Evolutionary conservation across 2,888 invertebrate genomes (phyloP), one percentile per base, ranked within the genome.

Genomic region (Trissoscelio sp.): DNA sequence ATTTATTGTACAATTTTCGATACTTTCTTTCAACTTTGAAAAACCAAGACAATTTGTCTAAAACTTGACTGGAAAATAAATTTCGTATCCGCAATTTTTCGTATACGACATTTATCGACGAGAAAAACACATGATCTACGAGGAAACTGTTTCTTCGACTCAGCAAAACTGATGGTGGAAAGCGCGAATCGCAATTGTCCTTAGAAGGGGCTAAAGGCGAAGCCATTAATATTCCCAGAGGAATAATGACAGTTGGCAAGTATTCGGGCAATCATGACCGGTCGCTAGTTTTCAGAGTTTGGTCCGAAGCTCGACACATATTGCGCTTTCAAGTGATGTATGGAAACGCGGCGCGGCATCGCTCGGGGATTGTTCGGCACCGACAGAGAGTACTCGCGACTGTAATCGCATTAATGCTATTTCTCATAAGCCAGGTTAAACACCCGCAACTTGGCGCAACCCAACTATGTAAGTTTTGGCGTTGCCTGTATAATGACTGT

Each of bases 341-440:
- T 69, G 39, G n/a, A 46, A 28, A 53, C 44, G 16, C 6, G 22
- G 34, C 37, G 58, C 34, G 51, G 44, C 62, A 51, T 16, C 34
- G 55, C 46, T 37, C 7, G 14, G 12, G 66, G 12, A 75, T 67
- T 39, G 48, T 58, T n/a, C 58, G n/a, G 28, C 46, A 34, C 6
- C 14, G 31, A 22, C 16, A 39, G 14, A 31, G 44, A 1, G n/a
- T 57, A 20, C 55, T 22, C 57, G 28, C 39, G 37, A 57, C 31
- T 60, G 53, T 77, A 77, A 69, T 77, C 20, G 44, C 53, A 24
- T 67, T 77, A 67, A 77, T 69, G 53, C 60, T 34, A 46, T 77
- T 77, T 77, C 69, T 69, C 77, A 75, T 75, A 75, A 75, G 69
- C 77, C 51, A 39, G 62, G 60, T 77, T 77, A 69, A 78, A 70